Base-by-base conservation (phyloP, 2,113 vertebrate genomes). In the Hepsetus odoe region DNA sequence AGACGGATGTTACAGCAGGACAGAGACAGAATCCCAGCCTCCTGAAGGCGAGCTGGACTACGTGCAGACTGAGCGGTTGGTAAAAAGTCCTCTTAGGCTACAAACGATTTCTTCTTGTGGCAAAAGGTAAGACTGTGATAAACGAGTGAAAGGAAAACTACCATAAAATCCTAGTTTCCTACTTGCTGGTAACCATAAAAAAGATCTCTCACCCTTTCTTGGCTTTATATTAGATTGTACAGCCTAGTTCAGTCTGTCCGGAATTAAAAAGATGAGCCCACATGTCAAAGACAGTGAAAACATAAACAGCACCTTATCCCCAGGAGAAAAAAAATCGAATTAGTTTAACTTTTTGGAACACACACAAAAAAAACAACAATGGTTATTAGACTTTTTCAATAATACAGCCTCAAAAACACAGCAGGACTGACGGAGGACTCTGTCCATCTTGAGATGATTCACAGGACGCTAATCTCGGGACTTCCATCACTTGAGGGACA, bases 161-260 rank as follows among this genome's bases (percentile, higher is more conserved):
- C 24, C 24, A 1, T 10, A 61, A 44, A 28, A 73, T 46, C 38
- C 11, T 49, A 62, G 28, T 6, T 24, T 49, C 40, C 58, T 62
- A 35, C 58, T 33, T 49, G 30, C 44, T 44, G 61, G 61, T 38
- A 65, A 38, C 32, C 61, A 22, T 22, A 90, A 91, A 90, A 20
- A 49, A 20, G 88, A 90, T 87, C 88, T 90, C 62, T 74, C 85
- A 85, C 81, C 12, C 55, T 28, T 71, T 87, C 71, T 87, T 83
- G 68, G 80, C 78, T 81, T 87, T 87, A 81, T 79, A 84, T 87
- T 85, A 87, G 82, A 91, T 88, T 88, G 84, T 87, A 87, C 84
- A 86, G 69, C 87, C 61, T 80, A 89, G 72, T 73, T 90, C 67
- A 68, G 70, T 88, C 83, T 82, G 87, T 67, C 73, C 42, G 78